Percentiles rank a stretch among this genome's conserved stretches.
Evolutionary conservation across 2,113 vertebrate species (phyloP).

Genomic region (Pluvialis apricaria): DNA sequence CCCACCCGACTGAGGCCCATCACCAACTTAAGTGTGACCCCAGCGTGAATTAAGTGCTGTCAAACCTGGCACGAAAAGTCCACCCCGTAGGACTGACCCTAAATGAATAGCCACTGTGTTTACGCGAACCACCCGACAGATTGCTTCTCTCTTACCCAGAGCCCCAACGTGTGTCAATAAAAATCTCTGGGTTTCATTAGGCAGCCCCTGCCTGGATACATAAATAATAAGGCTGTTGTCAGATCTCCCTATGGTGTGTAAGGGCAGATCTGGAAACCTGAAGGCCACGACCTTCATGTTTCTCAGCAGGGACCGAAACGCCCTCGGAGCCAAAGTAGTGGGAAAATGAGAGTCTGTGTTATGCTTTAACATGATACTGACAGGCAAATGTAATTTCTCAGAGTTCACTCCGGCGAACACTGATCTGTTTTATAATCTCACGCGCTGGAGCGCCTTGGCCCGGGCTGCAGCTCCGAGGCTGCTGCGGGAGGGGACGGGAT

Average conservation of each 20-base stretch:
- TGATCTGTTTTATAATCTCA: conserved; percentile 39
- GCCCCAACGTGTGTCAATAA: neutral
- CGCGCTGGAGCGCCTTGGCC: neutral
- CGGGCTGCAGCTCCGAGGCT: neutral
- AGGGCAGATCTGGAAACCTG: conserved; percentile 74
- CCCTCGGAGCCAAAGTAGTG: conserved; percentile 66
- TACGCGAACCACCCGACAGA: neutral
- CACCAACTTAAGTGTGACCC: neutral
- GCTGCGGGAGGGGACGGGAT: neutral
- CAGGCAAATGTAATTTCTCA: conserved; percentile 74
- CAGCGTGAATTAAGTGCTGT: conserved; percentile 17
- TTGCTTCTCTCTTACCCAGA: conserved; percentile 7
- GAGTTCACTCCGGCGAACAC: neutral
- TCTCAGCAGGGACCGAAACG: conserved; percentile 73
- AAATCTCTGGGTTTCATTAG: conserved; percentile 71
- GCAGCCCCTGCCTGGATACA: conserved; percentile 48
- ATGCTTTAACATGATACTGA: conserved; percentile 78
- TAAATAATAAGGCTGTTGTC: conserved; percentile 76
- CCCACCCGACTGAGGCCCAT: neutral
- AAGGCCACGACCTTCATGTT: conserved; percentile 82
- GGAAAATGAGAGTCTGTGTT: conserved; percentile 81
- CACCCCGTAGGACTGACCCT: neutral
- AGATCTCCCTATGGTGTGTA: conserved; percentile 68
- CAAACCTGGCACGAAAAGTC: neutral
- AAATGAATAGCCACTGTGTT: conserved; percentile 54